Evolutionary conservation across 2,888 invertebrate genomes (phyloP).

Genomic region (Papilio elwesi): DNA sequence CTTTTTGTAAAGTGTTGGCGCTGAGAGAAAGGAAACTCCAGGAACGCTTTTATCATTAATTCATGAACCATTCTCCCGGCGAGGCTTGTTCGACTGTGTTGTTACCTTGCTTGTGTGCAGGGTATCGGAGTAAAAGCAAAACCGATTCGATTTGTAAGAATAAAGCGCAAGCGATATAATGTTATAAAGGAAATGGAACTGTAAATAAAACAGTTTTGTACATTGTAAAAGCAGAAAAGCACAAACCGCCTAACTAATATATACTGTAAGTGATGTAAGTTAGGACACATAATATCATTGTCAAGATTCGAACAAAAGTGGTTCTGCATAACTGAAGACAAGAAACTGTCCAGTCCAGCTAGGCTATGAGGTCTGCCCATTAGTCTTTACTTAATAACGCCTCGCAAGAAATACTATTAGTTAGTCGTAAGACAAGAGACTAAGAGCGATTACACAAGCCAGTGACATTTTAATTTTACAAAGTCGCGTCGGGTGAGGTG

Average conservation of each 20-base stretch:
- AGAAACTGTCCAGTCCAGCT: too few relatives aligned
- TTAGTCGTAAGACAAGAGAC: constrained; percentile 5
- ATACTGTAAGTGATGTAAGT: neutral
- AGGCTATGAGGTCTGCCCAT: neutral
- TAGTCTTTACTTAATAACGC: constrained; percentile 4
- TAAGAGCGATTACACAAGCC: neutral
- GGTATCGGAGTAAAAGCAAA: neutral
- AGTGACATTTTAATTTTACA: neutral
- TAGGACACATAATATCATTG: neutral
- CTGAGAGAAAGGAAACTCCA: too few relatives aligned
- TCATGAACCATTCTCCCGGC: too few relatives aligned
- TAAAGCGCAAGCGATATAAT: too few relatives aligned
- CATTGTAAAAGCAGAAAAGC: neutral
- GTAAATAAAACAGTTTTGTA: neutral
- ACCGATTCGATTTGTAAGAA: neutral
- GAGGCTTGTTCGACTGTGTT: too few relatives aligned
- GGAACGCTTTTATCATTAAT: too few relatives aligned
- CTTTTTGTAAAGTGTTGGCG: too few relatives aligned
- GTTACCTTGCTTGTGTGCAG: too few relatives aligned
- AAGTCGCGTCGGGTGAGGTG: neutral
- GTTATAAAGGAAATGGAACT: too few relatives aligned
- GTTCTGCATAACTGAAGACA: too few relatives aligned
- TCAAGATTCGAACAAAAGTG: neutral
- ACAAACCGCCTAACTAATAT: neutral
- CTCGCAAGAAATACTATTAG: constrained; percentile 7